These are phyloP conservation scores for Intellagama lesueurii DNA, from an alignment of 2,797 vertebrate genomes.

Conservation along the genomic window DNA sequence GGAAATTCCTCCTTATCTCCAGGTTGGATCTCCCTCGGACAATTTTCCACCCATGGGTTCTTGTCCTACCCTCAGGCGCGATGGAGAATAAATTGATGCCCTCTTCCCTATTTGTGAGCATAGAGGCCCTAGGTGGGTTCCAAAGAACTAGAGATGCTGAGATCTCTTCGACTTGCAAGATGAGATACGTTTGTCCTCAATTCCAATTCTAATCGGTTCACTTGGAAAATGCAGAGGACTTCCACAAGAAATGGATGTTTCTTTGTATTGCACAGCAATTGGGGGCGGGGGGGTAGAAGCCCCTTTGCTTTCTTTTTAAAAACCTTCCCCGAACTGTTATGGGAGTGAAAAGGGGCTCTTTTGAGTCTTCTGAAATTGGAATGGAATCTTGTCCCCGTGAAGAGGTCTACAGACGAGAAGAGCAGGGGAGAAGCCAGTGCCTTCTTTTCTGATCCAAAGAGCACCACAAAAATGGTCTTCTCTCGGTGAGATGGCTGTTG, in stretches of 20 bases:
- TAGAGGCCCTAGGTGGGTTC: fast-evolving
- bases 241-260: neutral
- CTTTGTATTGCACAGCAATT: neutral
- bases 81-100: too few relatives aligned
- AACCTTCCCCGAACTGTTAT: neutral
- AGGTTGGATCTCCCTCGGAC: too few relatives aligned
- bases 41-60: too few relatives aligned
- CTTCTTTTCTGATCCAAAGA: neutral
- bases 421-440: neutral
- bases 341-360: neutral
- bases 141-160: neutral
- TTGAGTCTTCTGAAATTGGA: neutral
- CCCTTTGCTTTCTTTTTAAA: neutral
- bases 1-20: too few relatives aligned
- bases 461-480: neutral
- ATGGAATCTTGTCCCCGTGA: neutral
- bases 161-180: neutral
- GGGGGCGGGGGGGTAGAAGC: neutral
- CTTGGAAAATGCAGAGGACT: neutral
- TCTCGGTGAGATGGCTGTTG: neutral
- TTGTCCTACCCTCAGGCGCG: too few relatives aligned
- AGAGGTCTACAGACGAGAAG: neutral
- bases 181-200: neutral
- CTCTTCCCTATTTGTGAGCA: neutral
- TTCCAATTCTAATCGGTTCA: too few relatives aligned